phyloP scores from a whole-genome alignment of 2,797 vertebrate species.

The Darevskia mixta region DNA sequence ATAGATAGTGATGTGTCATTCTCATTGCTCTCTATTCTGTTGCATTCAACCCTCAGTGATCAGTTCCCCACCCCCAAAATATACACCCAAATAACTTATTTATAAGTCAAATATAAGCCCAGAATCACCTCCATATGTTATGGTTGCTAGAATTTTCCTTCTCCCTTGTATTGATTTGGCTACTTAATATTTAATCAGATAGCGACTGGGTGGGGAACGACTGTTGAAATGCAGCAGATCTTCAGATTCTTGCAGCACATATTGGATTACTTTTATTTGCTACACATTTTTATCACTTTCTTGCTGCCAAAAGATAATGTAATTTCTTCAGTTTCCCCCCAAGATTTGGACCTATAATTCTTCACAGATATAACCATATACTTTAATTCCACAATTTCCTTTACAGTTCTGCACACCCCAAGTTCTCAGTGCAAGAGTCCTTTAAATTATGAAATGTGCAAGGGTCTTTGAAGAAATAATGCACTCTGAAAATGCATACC shows the following conservation, averaged over 20 bases:
- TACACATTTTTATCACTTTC: constrained; percentile 28
- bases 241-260: constrained; percentile 52
- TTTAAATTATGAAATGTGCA: constrained; percentile 63
- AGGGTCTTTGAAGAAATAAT: constrained; percentile 59
- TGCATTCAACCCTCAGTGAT: not conserved
- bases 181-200: constrained; percentile 6
- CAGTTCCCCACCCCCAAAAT: not conserved
- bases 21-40: not conserved
- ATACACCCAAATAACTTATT: not conserved
- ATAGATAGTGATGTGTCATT: not conserved
- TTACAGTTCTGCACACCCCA: constrained; percentile 58
- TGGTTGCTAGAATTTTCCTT: not conserved
- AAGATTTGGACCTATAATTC: constrained; percentile 61
- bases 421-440: constrained; percentile 65
- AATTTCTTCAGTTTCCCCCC: constrained; percentile 53
- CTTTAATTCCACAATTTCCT: constrained; percentile 68
- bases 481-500: constrained; percentile 63
- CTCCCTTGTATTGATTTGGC: not conserved
- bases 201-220: constrained; percentile 37
- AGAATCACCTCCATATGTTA: not conserved
- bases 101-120: not conserved
- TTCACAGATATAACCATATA: constrained; percentile 55
- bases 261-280: constrained; percentile 53
- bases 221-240: constrained; percentile 48
- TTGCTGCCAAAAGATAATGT: constrained; percentile 56